These are phyloP conservation scores for Temnopleurus reevesii DNA, from an alignment of 53 echinoderm and acorn worm genomes.

Conservation along the genomic window DNA sequence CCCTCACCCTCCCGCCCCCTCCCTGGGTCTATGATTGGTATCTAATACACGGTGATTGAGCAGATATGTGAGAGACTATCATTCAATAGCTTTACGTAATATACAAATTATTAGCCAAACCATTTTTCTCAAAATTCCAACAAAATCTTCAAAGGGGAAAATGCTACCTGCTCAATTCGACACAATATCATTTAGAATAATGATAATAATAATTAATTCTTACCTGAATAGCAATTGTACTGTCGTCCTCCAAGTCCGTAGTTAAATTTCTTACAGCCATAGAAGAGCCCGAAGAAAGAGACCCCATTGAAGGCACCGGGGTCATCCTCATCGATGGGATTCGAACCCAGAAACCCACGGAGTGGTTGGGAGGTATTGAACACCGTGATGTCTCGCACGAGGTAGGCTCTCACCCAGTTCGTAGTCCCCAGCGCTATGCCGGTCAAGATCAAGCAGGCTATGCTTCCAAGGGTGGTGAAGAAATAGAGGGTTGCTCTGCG, in stretches of 20 bases:
- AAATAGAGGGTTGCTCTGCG: conserved; percentile 80
- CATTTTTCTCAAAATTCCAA: no score
- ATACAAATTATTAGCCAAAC: no score
- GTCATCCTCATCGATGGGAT: conserved; percentile 74
- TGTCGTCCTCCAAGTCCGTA: conserved; percentile 80
- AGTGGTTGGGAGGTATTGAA: conserved; percentile 63
- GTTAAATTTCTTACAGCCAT: conserved; percentile 94
- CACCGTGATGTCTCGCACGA: conserved; percentile 56
- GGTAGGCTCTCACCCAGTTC: conserved; percentile 69
- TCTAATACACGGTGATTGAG: no score
- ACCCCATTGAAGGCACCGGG: conserved; percentile 79
- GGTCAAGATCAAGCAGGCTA: conserved; percentile 67
- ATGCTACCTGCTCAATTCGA: no score
- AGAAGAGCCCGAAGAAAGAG: conserved; percentile 76
- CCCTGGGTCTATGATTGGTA: no score
- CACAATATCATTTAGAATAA: not conserved
- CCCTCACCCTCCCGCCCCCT: no score
- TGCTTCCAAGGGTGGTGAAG: conserved; percentile 65
- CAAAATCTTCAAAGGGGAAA: no score
- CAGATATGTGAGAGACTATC: no score
- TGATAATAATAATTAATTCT: not conserved
- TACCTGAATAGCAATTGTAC: conserved; percentile 78
- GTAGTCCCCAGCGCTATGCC: conserved; percentile 67
- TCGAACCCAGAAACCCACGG: conserved; percentile 65
- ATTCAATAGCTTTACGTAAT: no score